phyloP scores from a whole-genome alignment of 2,888 invertebrate species.

The Apotomis capreana region DNA sequence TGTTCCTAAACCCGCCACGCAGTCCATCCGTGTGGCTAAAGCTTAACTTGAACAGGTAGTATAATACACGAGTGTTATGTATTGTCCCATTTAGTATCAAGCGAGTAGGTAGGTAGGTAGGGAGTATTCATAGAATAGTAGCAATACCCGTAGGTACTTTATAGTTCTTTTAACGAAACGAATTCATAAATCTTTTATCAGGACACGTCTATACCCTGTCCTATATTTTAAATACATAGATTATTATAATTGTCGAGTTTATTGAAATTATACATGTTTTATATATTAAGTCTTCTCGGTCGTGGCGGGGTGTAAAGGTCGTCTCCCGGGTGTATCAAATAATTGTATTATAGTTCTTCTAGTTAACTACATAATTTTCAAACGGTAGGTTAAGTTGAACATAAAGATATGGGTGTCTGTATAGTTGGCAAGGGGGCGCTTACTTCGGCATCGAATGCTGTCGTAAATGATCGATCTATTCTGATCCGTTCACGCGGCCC shows the following conservation, averaged over 20 bases:
- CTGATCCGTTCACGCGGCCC: no score
- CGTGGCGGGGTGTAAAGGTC: neutral
- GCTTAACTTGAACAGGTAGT: neutral
- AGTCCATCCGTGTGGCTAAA: neutral
- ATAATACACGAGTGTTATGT: neutral
- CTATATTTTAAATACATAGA: conserved; percentile 18
- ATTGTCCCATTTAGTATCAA: neutral
- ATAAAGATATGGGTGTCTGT: no score
- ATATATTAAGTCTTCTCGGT: neutral
- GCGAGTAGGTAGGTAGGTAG: neutral
- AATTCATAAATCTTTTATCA: neutral
- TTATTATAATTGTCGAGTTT: conserved; percentile 12
- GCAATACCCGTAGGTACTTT: neutral
- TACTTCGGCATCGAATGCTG: no score
- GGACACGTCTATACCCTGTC: conserved; percentile 9
- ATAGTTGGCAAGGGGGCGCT: no score
- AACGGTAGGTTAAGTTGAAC: no score
- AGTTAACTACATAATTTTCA: no score
- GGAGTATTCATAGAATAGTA: conserved; percentile 14
- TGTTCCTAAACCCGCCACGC: neutral
- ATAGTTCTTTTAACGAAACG: neutral
- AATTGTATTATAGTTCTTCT: no score
- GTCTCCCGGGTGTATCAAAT: no score
- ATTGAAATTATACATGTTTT: conserved; percentile 8
- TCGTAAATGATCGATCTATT: no score